Evolutionary conservation across 2,888 invertebrate genomes (phyloP).

Genomic region (Agrotis clavis): DNA sequence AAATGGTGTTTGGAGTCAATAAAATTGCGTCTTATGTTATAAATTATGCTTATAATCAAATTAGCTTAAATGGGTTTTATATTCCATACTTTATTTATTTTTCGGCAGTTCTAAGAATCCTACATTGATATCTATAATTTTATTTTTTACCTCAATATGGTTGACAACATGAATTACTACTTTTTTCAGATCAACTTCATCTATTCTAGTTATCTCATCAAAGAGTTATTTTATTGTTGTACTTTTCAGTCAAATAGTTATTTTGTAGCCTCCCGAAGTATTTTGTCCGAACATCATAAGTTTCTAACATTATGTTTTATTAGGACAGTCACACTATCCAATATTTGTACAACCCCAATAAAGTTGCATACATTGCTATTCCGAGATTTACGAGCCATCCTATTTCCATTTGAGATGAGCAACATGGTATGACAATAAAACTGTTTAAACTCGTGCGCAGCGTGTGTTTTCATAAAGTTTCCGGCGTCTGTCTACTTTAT

Average conservation of each 20-base stretch:
- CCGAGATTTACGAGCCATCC: constrained; percentile 83
- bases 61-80: constrained; percentile 51
- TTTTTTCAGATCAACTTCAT: background rate
- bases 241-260: background rate
- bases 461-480: constrained; percentile 86
- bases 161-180: background rate
- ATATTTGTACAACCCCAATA: constrained; percentile 75
- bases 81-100: constrained; percentile 28
- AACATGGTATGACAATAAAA: constrained; percentile 86
- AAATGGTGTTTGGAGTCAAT: constrained; percentile 41
- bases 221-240: background rate
- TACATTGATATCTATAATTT: background rate
- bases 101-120: background rate
- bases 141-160: background rate
- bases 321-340: constrained; percentile 37
- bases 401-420: constrained; percentile 83
- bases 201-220: background rate
- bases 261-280: background rate
- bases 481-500: constrained; percentile 79
- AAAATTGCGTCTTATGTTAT: constrained; percentile 45
- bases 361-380: constrained; percentile 80
- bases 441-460: constrained; percentile 73
- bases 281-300: background rate
- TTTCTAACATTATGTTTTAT: constrained; percentile 11
- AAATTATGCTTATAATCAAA: constrained; percentile 45